phyloP scores from a whole-genome alignment of 2,888 invertebrate genomes.

The Hydrotaea diabolus region DNA sequence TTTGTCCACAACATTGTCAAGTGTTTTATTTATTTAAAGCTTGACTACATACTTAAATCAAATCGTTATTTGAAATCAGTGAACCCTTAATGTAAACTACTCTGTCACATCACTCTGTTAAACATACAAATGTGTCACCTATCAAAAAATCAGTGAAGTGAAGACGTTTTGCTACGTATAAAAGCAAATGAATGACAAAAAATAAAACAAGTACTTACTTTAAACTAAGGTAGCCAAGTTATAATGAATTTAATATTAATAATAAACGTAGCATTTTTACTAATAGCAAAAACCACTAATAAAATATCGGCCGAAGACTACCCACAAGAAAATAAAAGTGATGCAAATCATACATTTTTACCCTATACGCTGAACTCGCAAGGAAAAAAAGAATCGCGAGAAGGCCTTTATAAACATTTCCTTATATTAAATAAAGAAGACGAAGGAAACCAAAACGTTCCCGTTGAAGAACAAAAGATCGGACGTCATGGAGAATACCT shows the following conservation, averaged over 20 bases:
- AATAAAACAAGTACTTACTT: not conserved
- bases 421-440: not conserved
- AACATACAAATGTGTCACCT: conserved; percentile 36
- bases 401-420: not conserved
- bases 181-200: not conserved
- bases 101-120: not conserved
- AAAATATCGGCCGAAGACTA: not conserved
- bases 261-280: not conserved
- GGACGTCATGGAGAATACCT: not conserved
- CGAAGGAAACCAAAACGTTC: not conserved
- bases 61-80: conserved; percentile 39
- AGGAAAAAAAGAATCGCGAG: not conserved
- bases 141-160: conserved; percentile 43
- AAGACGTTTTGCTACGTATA: conserved; percentile 22
- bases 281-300: not conserved
- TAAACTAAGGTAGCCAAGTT: not conserved
- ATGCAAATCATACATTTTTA: conserved; percentile 23
- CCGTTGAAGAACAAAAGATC: not conserved
- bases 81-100: conserved; percentile 32
- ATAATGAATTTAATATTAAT: conserved; percentile 22
- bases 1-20: too few species aligned
- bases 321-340: not conserved
- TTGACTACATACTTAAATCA: too few species aligned
- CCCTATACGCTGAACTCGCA: conserved; percentile 43
- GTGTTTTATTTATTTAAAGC: too few species aligned